Evolutionary conservation across 2,888 invertebrate species (phyloP).

Genomic region (Leistus spinibarbis): DNA sequence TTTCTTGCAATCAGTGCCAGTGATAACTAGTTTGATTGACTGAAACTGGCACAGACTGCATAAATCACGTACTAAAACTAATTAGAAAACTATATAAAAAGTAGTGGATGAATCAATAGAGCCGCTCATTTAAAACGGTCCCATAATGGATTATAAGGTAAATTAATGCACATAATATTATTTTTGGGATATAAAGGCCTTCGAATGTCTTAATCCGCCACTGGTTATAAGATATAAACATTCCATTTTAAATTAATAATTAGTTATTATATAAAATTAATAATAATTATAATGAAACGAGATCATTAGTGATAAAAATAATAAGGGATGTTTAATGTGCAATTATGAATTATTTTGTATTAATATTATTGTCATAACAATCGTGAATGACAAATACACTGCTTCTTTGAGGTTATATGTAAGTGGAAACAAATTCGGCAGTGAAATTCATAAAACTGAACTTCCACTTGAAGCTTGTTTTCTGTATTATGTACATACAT

Average conservation of each 20-base stretch:
- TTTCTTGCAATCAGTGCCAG: too few relatives aligned
- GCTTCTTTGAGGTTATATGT: background rate
- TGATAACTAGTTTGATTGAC: too few relatives aligned
- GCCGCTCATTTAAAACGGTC: too few relatives aligned
- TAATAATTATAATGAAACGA: constrained; percentile 29
- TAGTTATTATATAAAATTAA: constrained; percentile 13
- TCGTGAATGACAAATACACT: constrained; percentile 22
- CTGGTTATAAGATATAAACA: too few relatives aligned
- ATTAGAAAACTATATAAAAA: too few relatives aligned
- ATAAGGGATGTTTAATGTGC: constrained; percentile 24
- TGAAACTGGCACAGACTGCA: too few relatives aligned
- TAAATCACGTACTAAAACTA: too few relatives aligned
- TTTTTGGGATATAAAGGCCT: too few relatives aligned
- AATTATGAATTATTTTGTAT: constrained; percentile 3
- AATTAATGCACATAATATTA: too few relatives aligned
- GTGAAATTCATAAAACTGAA: constrained; percentile 32
- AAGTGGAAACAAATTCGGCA: background rate
- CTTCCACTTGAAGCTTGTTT: background rate
- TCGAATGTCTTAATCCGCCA: too few relatives aligned
- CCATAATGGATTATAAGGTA: too few relatives aligned
- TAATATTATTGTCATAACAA: constrained; percentile 22
- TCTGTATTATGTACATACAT: background rate
- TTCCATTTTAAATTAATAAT: background rate
- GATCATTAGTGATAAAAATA: constrained; percentile 36
- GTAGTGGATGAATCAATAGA: too few relatives aligned